phyloP scores from a whole-genome alignment of 2,113 vertebrate species.

The Limanda limanda region DNA sequence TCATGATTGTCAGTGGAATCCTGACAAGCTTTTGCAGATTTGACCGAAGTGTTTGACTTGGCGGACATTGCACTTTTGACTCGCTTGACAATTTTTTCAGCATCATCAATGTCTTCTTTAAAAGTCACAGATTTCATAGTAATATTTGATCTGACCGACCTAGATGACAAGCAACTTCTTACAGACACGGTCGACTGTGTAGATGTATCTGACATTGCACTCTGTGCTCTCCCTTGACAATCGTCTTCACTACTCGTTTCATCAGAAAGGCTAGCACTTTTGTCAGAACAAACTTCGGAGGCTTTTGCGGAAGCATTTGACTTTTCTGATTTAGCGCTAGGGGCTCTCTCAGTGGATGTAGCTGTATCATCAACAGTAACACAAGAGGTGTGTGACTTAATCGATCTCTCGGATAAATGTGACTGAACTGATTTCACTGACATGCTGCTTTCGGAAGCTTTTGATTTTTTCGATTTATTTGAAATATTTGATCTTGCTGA shows the following conservation, averaged over 20 bases:
- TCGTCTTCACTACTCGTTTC: slow-evolving; percentile 12
- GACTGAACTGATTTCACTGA: neutral
- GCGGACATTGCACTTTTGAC: slow-evolving; percentile 17
- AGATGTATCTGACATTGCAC: slow-evolving; percentile 50
- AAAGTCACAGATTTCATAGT: neutral
- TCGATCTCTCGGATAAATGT: too few relatives aligned
- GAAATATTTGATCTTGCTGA: too few relatives aligned
- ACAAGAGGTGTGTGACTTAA: neutral
- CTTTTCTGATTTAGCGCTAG: slow-evolving; percentile 54
- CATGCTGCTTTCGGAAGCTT: neutral
- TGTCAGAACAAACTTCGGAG: slow-evolving; percentile 38
- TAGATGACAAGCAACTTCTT: slow-evolving; percentile 14
- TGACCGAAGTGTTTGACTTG: neutral
- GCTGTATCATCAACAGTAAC: neutral
- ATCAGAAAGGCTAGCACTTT: neutral
- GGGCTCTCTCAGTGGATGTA: slow-evolving; percentile 30
- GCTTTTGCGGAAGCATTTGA: slow-evolving; percentile 53
- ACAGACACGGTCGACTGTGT: slow-evolving; percentile 58
- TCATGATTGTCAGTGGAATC: neutral
- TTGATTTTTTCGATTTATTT: too few relatives aligned
- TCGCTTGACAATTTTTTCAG: slow-evolving; percentile 1
- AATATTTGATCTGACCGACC: neutral
- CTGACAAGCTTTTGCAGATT: neutral
- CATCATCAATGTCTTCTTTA: neutral
- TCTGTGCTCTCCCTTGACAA: slow-evolving; percentile 31